Percentiles rank a stretch among this genome's conserved stretches.
Conservation (phyloP, 2,888 invertebrate genomes). For the Drosophila atripex region DNA sequence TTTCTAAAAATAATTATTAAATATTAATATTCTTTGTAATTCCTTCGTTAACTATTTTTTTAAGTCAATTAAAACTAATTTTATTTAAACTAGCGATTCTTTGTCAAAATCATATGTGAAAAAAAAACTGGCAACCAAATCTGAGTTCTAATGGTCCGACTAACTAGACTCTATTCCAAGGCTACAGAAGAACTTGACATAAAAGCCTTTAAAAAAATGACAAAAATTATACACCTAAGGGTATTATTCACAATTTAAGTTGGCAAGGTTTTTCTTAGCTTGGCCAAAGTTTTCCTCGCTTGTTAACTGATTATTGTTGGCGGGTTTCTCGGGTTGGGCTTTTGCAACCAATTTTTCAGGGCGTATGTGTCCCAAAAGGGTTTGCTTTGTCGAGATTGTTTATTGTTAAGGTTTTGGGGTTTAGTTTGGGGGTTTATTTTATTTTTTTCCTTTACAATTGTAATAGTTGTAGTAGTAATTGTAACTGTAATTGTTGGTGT, state of each 20-base stretch:
- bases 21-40: no score
- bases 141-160: constrained; percentile 1
- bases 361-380: constrained; percentile 29
- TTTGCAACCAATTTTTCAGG: constrained; percentile 12
- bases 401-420: background rate
- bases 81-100: background rate
- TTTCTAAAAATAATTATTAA: no score
- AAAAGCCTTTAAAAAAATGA: constrained; percentile 20
- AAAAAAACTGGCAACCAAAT: background rate
- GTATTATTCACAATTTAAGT: constrained; percentile 14
- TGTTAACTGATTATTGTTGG: constrained; percentile 33
- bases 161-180: constrained; percentile 32
- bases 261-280: constrained; percentile 59
- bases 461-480: background rate
- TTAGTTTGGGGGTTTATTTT: background rate
- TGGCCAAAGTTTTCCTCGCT: constrained; percentile 44
- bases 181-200: constrained; percentile 8
- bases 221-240: constrained; percentile 10
- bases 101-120: background rate
- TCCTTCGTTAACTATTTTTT: no score
- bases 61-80: no score
- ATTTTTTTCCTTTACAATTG: background rate
- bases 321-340: constrained; percentile 3
- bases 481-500: constrained; percentile 22
- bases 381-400: constrained; percentile 1